These are phyloP conservation scores for Ctenopoma multispine DNA, from an alignment of 2,797 vertebrate species.

Conservation along the genomic window DNA sequence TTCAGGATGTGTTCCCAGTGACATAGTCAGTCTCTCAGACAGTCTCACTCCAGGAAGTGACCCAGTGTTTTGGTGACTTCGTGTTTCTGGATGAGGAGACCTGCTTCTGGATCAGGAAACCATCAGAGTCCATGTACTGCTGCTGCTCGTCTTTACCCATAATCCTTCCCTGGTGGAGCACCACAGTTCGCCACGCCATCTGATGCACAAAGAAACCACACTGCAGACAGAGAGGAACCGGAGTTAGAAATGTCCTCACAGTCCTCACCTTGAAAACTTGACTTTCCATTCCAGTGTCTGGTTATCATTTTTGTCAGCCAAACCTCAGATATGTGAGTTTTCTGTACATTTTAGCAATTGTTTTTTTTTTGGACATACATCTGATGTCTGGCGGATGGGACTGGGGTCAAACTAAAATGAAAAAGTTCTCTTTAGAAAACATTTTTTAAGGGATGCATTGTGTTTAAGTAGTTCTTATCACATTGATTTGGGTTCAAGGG, in stretches of 20 bases:
- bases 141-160: constrained; percentile 79
- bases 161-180: constrained; percentile 89
- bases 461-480: too few relatives aligned
- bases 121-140: constrained; percentile 77
- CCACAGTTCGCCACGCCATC: constrained; percentile 75
- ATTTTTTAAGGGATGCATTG: too few relatives aligned
- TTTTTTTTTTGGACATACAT: too few relatives aligned
- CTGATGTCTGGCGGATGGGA: too few relatives aligned
- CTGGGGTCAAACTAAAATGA: too few relatives aligned
- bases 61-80: constrained; percentile 85
- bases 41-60: constrained; percentile 86
- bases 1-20: constrained; percentile 3
- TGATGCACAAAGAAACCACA: constrained; percentile 89
- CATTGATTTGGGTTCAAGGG: too few relatives aligned
- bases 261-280: too few relatives aligned
- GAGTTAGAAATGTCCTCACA: constrained; percentile 1
- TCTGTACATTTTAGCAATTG: too few relatives aligned
- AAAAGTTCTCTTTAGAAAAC: too few relatives aligned
- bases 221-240: constrained; percentile 69
- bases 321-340: too few relatives aligned
- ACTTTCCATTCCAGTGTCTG: too few relatives aligned
- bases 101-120: constrained; percentile 78
- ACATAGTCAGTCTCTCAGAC: constrained; percentile 58
- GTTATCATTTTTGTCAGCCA: too few relatives aligned
- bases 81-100: constrained; percentile 43